phyloP scores from a whole-genome alignment of 2,888 invertebrate species.

The Microctonus aethiopoides region DNA sequence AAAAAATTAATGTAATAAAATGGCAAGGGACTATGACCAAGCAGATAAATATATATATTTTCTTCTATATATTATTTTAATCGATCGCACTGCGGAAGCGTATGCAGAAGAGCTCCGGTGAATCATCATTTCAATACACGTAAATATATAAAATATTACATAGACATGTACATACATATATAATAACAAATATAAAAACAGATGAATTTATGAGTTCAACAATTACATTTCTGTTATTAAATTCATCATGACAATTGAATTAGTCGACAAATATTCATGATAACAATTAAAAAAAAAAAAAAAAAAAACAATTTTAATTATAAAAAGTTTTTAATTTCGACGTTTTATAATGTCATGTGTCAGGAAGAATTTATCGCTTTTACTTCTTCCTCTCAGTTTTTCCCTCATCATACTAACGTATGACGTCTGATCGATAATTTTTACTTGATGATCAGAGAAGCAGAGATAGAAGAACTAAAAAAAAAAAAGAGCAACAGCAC shows the following conservation, averaged over 20 bases:
- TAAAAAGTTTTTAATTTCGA: neutral
- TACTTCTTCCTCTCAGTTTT: slow-evolving; percentile 2
- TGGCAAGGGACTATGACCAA: slow-evolving; percentile 2
- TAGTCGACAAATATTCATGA: neutral
- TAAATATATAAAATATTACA: no score
- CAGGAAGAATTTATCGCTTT: slow-evolving; percentile 19
- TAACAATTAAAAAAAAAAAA: neutral
- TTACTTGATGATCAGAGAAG: slow-evolving; percentile 34
- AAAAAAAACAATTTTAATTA: no score
- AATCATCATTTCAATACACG: slow-evolving; percentile 5
- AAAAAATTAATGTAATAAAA: neutral
- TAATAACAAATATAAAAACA: no score
- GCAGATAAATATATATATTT: slow-evolving; percentile 17
- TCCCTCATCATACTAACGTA: slow-evolving; percentile 25
- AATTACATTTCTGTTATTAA: neutral
- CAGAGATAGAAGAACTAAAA: neutral
- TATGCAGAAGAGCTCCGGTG: slow-evolving; percentile 28
- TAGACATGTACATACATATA: neutral
- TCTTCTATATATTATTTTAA: slow-evolving; percentile 30
- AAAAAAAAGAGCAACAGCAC: neutral
- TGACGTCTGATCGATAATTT: slow-evolving; percentile 43
- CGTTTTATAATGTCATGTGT: slow-evolving; percentile 14
- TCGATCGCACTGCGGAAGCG: slow-evolving; percentile 35
- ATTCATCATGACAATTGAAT: neutral
- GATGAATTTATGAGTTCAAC: no score